Evolutionary conservation across 2,797 vertebrate genomes (phyloP), one percentile per base, ranked within the genome.

Genomic region (Anguilla marmorata): DNA sequence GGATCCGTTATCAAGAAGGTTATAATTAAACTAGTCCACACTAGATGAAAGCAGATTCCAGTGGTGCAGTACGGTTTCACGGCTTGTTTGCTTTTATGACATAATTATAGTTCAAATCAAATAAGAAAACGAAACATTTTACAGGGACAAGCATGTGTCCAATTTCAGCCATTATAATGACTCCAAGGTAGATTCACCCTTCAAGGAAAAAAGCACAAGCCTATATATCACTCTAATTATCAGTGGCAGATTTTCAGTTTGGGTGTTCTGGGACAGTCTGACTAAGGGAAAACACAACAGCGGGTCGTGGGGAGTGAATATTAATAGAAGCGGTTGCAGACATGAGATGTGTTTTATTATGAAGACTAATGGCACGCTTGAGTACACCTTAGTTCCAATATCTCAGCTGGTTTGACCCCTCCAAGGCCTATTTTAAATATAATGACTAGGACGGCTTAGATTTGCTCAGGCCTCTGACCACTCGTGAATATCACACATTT

Each of bases 161-260:
- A 86, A 87, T 87, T 69, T 69, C 82, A 86, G 82, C 58, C 85
- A 72, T 87, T 84, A 54, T 90, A 89, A 92, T 86, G 86, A 91
- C 86, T 84, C 79, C 89, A 66, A 88, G 87, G 86, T 88, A 90
- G 85, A 85, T 45, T 90, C 58, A 89, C 79, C 86, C 89, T 90
- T 90, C 19, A 86, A 88, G 89, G 84, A 89, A 87, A 60, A 37
- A 90, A 90, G 87, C 92, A 87, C 72, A 82, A 84, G 88, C 90
- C 93, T 92, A 94, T 95, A 95, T 95, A 94, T 95, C 93, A 95
- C 92, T 93, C 91, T 95, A 95, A 95, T 95, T 95, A 95, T 93
- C 87, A 90, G 89, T 93, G 93, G 94, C 92, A 94, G 92, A 93
- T 93, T 92, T 90, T 93, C 92, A 91, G 90, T 93, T 91, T 89